Evolutionary conservation across 2,113 vertebrate species (phyloP).

Genomic region (Mesitornis unicolor): DNA sequence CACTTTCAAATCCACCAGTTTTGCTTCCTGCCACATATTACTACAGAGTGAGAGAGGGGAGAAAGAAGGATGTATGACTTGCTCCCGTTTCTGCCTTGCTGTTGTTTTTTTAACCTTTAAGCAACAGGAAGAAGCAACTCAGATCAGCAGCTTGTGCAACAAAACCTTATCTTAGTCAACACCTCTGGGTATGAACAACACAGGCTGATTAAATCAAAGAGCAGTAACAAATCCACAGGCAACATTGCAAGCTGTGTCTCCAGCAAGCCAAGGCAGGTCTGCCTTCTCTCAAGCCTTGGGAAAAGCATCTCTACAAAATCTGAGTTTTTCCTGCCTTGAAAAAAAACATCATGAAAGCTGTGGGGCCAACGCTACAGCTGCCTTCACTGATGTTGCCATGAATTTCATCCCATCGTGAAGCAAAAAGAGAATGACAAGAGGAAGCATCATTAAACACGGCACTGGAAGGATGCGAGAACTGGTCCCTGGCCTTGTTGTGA

Average conservation of each 20-base stretch:
- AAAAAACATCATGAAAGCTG: neutral
- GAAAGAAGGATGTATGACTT: neutral
- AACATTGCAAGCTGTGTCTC: neutral
- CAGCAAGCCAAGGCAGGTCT: neutral
- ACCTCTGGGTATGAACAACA: slow-evolving; percentile 4
- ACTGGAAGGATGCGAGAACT: neutral
- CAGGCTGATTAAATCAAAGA: slow-evolving; percentile 3
- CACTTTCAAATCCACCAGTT: neutral
- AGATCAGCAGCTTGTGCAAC: neutral
- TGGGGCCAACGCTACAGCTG: neutral
- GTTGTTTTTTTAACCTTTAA: neutral
- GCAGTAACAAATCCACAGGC: neutral
- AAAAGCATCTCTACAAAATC: neutral
- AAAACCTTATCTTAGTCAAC: slow-evolving; percentile 1
- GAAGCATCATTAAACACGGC: neutral
- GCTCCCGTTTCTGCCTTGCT: neutral
- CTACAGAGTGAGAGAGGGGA: neutral
- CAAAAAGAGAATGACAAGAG: neutral
- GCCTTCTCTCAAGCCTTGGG: neutral
- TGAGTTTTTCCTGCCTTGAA: neutral
- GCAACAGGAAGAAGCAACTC: neutral
- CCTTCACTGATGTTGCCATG: neutral
- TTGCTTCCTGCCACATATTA: neutral
- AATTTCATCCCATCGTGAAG: neutral
- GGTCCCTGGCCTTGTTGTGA: neutral